Conservation (phyloP, 1,140 invertebrate genomes). For the Cydia amplana region DNA sequence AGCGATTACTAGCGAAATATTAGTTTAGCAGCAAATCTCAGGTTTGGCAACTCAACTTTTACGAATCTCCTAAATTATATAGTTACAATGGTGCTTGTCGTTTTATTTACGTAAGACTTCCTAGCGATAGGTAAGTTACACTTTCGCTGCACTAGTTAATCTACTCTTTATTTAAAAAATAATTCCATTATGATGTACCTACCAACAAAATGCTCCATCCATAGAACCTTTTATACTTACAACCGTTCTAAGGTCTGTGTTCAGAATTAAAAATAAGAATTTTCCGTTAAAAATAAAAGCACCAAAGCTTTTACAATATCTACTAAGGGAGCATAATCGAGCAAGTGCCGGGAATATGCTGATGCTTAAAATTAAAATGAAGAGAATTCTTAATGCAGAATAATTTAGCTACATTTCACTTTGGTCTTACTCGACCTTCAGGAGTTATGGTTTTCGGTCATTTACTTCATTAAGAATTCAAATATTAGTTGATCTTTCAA, state of each 20-base stretch:
- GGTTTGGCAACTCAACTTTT: no score
- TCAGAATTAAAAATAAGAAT: not conserved
- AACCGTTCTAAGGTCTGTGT: not conserved
- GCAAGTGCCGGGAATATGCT: conserved; percentile 32
- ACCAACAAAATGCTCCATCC: no score
- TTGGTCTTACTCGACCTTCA: not conserved
- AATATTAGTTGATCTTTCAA: not conserved
- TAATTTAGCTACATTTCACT: conserved; percentile 28
- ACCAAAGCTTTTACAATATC: conserved; percentile 25
- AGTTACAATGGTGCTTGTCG: no score
- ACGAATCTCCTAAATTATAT: no score
- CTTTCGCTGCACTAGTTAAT: no score
- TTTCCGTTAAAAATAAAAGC: conserved; percentile 19
- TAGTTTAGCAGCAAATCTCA: no score
- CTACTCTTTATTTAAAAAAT: no score
- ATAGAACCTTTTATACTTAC: no score
- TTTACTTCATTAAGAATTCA: conserved; percentile 3
- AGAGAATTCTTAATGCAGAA: conserved; percentile 20
- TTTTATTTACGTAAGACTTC: no score
- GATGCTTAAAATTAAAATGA: conserved; percentile 25
- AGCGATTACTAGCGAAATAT: not conserved
- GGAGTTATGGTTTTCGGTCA: not conserved
- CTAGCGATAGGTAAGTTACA: no score
- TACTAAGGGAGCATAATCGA: not conserved
- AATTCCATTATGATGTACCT: no score